These are phyloP conservation scores for Tiliacea aurago DNA, from an alignment of 2,888 invertebrate genomes.

Conservation along the genomic window DNA sequence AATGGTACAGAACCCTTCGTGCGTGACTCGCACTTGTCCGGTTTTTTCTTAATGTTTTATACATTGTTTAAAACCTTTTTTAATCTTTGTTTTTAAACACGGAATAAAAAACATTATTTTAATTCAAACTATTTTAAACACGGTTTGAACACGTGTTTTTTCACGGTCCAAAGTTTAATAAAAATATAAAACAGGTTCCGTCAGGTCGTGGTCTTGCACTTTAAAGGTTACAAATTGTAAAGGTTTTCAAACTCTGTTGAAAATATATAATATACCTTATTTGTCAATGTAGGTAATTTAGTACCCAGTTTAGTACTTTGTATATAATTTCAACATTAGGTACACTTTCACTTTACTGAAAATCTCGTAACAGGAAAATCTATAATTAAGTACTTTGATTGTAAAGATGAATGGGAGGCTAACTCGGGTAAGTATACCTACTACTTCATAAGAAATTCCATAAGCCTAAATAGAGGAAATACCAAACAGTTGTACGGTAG, in stretches of 20 bases:
- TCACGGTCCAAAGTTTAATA: constrained; percentile 17
- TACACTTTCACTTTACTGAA: background rate
- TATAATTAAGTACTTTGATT: background rate
- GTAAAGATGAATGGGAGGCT: no score
- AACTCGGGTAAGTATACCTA: background rate
- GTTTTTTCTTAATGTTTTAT: no score
- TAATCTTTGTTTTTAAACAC: no score
- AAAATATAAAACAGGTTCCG: constrained; percentile 4
- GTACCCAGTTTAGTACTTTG: no score
- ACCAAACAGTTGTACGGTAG: background rate
- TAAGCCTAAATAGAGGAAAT: constrained; percentile 1
- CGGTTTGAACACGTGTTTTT: no score
- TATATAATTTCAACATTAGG: background rate
- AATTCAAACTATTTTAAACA: no score
- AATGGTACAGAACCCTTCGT: no score
- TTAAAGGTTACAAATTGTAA: background rate
- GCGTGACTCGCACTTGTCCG: no score
- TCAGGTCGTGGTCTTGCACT: no score
- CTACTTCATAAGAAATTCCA: background rate
- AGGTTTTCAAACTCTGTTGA: background rate
- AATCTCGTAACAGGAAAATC: background rate
- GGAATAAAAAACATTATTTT: no score
- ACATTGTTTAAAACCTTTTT: no score
- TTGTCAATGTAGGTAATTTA: background rate
- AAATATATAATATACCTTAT: background rate